These are phyloP conservation scores for Lamellibrachia luymesi DNA, from an alignment of 1,140 invertebrate genomes.

Conservation along the genomic window DNA sequence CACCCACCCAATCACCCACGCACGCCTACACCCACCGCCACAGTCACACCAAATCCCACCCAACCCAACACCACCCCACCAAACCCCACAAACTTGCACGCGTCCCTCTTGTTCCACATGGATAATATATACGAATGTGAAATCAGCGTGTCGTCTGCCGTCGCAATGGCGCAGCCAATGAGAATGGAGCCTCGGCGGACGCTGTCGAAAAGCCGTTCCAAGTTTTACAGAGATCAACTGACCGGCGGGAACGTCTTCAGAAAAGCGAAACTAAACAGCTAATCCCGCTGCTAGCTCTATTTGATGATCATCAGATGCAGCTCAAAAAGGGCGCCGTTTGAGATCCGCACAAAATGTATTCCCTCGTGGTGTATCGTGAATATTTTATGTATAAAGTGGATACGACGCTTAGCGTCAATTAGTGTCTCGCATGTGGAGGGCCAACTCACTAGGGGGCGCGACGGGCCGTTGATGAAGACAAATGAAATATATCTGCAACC, in stretches of 20 bases:
- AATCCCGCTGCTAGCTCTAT: not conserved
- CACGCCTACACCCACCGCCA: not conserved
- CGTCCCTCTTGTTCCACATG: too few species aligned
- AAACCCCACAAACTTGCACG: not conserved
- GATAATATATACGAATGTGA: not conserved
- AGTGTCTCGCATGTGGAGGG: not conserved
- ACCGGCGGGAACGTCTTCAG: not conserved
- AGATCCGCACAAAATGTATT: not conserved
- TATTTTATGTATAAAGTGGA: not conserved
- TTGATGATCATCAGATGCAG: not conserved
- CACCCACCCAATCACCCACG: not conserved
- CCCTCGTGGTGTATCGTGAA: not conserved
- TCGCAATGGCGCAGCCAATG: not conserved
- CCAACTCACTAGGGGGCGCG: not conserved
- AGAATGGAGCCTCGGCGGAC: not conserved
- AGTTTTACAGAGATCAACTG: not conserved
- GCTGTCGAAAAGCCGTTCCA: not conserved
- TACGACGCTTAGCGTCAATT: constrained; percentile 4
- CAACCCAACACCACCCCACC: not conserved
- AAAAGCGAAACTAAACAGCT: not conserved
- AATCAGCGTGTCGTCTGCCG: not conserved
- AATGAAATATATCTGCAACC: not conserved
- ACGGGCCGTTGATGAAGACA: not conserved
- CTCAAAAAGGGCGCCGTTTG: not conserved
- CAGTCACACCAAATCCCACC: not conserved